Evolutionary conservation across 2,113 vertebrate genomes (phyloP).

Genomic region (Passer domesticus): DNA sequence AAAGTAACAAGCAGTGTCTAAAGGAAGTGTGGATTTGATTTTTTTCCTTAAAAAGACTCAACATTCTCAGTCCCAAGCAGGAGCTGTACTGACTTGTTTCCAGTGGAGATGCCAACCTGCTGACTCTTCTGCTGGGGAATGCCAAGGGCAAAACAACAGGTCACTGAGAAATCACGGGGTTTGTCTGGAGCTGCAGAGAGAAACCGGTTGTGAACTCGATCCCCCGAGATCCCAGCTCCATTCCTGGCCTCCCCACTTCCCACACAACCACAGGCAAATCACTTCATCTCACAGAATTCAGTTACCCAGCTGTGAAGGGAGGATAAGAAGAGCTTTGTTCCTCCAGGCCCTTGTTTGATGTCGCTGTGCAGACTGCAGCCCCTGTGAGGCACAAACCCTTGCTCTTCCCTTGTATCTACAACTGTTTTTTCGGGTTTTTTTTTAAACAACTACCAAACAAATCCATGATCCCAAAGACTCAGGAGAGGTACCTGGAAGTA

Average conservation of each 20-base stretch:
- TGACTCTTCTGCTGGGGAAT: background rate
- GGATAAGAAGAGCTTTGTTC: background rate
- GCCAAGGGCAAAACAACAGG: slow-evolving; percentile 19
- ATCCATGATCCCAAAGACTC: background rate
- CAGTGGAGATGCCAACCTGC: background rate
- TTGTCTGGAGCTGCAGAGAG: background rate
- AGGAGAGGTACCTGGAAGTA: background rate
- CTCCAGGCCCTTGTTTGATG: background rate
- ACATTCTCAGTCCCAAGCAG: background rate
- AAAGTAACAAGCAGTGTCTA: background rate
- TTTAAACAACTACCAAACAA: background rate
- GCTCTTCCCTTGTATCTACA: background rate
- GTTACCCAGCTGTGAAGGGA: background rate
- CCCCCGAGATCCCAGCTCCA: background rate
- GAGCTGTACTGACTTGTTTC: background rate
- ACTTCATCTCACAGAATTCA: background rate
- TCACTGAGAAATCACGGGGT: background rate
- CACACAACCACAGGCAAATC: background rate
- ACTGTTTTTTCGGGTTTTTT: background rate
- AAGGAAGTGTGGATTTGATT: background rate
- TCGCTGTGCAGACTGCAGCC: background rate
- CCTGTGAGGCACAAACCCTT: background rate
- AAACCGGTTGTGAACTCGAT: background rate
- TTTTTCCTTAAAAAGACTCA: background rate
- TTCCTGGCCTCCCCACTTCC: background rate